Conservation (phyloP, 2,113 vertebrate genomes). For the Aspidoscelis tigris region DNA sequence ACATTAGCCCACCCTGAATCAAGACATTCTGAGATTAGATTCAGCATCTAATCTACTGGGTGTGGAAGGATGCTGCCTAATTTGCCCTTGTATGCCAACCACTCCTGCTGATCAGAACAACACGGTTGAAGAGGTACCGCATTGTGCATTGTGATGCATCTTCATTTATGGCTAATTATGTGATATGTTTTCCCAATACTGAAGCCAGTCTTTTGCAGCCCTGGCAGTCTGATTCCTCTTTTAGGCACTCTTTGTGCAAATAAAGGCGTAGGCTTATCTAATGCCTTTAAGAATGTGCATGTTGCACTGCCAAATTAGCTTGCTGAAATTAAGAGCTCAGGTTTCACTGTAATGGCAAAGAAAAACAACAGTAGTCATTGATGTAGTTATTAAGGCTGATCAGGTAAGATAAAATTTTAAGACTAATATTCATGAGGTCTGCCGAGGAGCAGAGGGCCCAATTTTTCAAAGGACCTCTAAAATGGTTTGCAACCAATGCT, state of each 20-base stretch:
- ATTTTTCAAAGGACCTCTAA: constrained; percentile 67
- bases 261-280: constrained; percentile 66
- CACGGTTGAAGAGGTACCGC: constrained; percentile 19
- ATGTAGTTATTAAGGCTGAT: constrained; percentile 59
- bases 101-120: too few relatives aligned
- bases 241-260: constrained; percentile 65
- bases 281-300: constrained; percentile 67
- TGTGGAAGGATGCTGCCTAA: too few relatives aligned
- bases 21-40: too few relatives aligned
- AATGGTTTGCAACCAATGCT: constrained; percentile 13
- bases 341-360: constrained; percentile 57
- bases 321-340: constrained; percentile 65
- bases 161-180: constrained; percentile 67
- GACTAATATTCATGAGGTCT: constrained; percentile 50
- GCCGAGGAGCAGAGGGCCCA: constrained; percentile 65
- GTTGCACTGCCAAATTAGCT: constrained; percentile 62
- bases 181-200: constrained; percentile 62
- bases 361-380: constrained; percentile 52
- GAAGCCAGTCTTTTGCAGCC: constrained; percentile 63
- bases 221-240: constrained; percentile 55
- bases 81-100: too few relatives aligned
- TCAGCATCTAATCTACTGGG: too few relatives aligned
- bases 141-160: constrained; percentile 55
- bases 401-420: constrained; percentile 65
- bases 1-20: too few relatives aligned